Conservation (phyloP, 2,888 invertebrate species). For the Cyclophora punctaria region DNA sequence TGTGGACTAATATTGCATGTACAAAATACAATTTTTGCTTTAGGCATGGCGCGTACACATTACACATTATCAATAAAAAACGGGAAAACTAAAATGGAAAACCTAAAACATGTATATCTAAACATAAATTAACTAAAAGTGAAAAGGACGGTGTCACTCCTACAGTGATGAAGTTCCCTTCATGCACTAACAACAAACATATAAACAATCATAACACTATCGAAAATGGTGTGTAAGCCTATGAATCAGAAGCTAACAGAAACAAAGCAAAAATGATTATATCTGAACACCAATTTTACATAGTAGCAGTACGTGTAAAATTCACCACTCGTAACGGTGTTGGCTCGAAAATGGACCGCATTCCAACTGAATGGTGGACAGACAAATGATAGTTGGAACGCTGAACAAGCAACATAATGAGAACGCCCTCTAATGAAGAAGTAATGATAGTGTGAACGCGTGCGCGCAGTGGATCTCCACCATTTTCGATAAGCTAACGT, state of each 20-base stretch:
- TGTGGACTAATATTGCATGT: no score
- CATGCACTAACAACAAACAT: constrained; percentile 35
- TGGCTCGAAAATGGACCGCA: constrained; percentile 20
- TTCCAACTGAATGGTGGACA: constrained; percentile 31
- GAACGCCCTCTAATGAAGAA: constrained; percentile 33
- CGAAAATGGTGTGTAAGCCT: constrained; percentile 62
- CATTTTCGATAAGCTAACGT: constrained; percentile 55
- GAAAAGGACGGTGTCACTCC: constrained; percentile 9
- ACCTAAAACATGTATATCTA: no score
- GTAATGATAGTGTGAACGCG: constrained; percentile 28
- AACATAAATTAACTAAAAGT: constrained; percentile 4
- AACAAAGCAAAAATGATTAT: constrained; percentile 40
- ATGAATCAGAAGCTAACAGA: constrained; percentile 42
- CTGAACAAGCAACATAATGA: constrained; percentile 37
- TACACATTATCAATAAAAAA: no score
- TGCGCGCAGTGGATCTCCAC: constrained; percentile 39
- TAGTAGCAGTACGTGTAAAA: constrained; percentile 48
- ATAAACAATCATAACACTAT: constrained; percentile 32
- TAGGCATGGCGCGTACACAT: neutral
- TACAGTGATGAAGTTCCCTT: constrained; percentile 19
- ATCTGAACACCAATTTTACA: constrained; percentile 61
- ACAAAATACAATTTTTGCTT: neutral
- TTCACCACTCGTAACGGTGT: constrained; percentile 24
- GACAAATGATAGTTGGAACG: constrained; percentile 22
- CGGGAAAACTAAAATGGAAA: no score